Conservation (phyloP, 2,888 invertebrate genomes). For the Bedellia somnulentella region DNA sequence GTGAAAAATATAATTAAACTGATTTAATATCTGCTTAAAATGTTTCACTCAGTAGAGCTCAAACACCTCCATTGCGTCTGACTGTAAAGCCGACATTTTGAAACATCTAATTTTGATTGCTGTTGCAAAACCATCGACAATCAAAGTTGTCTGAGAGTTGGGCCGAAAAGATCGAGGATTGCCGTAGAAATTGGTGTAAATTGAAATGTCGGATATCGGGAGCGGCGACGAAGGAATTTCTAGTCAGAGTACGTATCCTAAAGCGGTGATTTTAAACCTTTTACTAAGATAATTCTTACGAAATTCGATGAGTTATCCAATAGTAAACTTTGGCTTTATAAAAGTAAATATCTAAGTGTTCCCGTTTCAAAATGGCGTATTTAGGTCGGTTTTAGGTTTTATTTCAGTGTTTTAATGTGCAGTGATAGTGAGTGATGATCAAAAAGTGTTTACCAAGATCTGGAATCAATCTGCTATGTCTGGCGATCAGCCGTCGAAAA, state of each 20-base stretch:
- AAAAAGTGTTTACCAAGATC: neutral
- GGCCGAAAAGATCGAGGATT: constrained; percentile 47
- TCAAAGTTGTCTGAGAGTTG: constrained; percentile 25
- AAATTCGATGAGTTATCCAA: too few relatives aligned
- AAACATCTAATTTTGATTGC: constrained; percentile 38
- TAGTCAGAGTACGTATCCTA: constrained; percentile 73
- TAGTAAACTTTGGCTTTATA: constrained; percentile 27
- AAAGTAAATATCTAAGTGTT: constrained; percentile 60
- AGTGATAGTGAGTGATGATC: neutral
- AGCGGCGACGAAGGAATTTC: constrained; percentile 78
- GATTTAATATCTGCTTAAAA: too few relatives aligned
- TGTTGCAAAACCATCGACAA: constrained; percentile 20
- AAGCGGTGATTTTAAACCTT: constrained; percentile 19
- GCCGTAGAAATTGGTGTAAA: constrained; percentile 57
- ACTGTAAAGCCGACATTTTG: too few relatives aligned
- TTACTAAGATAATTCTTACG: too few relatives aligned
- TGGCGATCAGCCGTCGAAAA: constrained; percentile 15
- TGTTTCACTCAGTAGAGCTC: too few relatives aligned
- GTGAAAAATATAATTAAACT: too few relatives aligned
- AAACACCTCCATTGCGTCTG: too few relatives aligned
- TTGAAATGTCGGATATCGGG: constrained; percentile 78
- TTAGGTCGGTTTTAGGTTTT: constrained; percentile 23
- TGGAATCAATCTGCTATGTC: constrained; percentile 10
- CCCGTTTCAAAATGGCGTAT: constrained; percentile 61
- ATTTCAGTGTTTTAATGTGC: too few relatives aligned